phyloP scores from a whole-genome alignment of 1,140 invertebrate genomes.

The Orchesella cincta region DNA sequence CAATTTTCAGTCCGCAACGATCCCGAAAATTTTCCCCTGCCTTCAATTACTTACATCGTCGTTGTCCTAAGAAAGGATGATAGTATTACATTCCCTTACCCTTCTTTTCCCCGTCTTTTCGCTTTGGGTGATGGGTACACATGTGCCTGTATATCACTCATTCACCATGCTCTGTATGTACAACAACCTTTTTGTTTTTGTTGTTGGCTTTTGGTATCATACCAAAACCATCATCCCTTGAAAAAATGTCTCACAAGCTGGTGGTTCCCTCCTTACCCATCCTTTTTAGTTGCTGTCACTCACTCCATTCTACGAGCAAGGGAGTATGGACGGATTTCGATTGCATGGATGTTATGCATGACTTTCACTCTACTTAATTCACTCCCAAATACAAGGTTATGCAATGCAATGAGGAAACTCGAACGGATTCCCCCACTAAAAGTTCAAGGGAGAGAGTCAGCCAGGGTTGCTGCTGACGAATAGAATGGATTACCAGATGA shows the following conservation, averaged over 20 bases:
- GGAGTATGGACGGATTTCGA: not conserved
- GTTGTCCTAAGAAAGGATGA: not conserved
- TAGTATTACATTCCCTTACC: not conserved
- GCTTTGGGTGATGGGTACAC: no score
- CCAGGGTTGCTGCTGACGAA: no score
- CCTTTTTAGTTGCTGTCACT: not conserved
- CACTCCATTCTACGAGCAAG: not conserved
- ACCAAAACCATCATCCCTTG: not conserved
- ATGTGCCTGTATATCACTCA: no score
- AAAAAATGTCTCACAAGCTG: not conserved
- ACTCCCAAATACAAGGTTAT: not conserved
- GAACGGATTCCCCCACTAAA: not conserved
- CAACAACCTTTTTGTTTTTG: no score
- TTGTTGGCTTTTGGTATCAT: not conserved
- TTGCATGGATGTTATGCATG: not conserved
- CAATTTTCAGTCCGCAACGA: not conserved
- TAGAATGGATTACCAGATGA: no score
- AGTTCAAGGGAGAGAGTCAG: no score
- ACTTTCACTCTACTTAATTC: conserved; percentile 8
- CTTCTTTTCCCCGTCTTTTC: not conserved
- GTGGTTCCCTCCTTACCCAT: no score
- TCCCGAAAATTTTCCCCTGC: not conserved
- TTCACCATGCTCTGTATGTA: no score
- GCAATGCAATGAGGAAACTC: not conserved
- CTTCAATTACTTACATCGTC: conserved; percentile 15